Conservation (phyloP, 2,888 invertebrate species). For the Tenthredo distinguenda region DNA sequence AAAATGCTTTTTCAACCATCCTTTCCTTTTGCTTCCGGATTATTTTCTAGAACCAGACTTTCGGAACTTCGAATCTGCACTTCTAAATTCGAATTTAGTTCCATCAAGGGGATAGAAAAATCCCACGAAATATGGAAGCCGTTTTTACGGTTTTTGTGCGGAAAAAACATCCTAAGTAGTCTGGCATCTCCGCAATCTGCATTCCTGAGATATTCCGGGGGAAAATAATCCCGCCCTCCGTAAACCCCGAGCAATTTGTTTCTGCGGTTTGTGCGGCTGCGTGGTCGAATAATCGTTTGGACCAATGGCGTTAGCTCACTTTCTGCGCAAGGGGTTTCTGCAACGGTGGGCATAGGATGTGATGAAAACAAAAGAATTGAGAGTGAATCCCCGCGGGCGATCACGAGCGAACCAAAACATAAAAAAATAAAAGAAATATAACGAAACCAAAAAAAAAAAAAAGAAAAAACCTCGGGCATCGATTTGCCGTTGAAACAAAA, state of each 20-base stretch:
- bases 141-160: neutral
- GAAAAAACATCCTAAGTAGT: neutral
- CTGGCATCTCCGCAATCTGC: neutral
- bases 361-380: constrained; percentile 72
- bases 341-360: constrained; percentile 59
- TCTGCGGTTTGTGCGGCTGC: constrained; percentile 69
- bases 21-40: neutral
- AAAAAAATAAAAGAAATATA: constrained; percentile 34
- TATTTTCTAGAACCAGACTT: neutral
- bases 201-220: constrained; percentile 7
- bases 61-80: neutral
- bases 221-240: neutral
- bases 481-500: constrained; percentile 57
- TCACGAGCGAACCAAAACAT: constrained; percentile 46
- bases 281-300: constrained; percentile 72
- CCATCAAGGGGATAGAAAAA: no score
- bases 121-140: neutral
- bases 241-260: constrained; percentile 34
- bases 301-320: constrained; percentile 70
- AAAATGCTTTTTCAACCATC: neutral
- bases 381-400: constrained; percentile 53
- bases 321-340: constrained; percentile 67
- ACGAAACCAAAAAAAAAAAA: constrained; percentile 37
- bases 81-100: neutral
- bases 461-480: constrained; percentile 38